These are phyloP conservation scores for Epinephelus awoara DNA, from an alignment of 2,797 vertebrate species.

Conservation along the genomic window DNA sequence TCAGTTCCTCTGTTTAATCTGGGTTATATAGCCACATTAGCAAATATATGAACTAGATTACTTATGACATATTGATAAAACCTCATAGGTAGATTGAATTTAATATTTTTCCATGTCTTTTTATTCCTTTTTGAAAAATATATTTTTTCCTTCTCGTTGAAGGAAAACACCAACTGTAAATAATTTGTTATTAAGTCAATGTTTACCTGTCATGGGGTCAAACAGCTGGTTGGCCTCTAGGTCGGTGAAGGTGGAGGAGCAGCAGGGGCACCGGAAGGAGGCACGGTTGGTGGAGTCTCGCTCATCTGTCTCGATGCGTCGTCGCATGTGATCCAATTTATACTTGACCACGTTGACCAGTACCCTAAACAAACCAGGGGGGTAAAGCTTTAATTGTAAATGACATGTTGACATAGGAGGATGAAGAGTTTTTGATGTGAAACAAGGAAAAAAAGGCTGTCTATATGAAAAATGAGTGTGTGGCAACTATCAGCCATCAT, in stretches of 20 bases:
- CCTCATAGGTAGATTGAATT: not conserved
- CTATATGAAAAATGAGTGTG: not conserved
- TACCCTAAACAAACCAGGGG: slow-evolving; percentile 73
- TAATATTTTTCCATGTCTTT: not conserved
- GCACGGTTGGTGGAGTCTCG: slow-evolving; percentile 98
- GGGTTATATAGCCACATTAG: not conserved
- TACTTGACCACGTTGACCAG: slow-evolving; percentile 99
- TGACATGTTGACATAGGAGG: not conserved
- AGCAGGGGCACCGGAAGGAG: slow-evolving; percentile 96
- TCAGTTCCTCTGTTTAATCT: not conserved
- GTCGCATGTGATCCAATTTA: slow-evolving; percentile 98
- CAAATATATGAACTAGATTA: not conserved
- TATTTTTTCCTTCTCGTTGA: not conserved
- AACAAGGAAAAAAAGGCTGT: not conserved
- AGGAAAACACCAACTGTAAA: too few species aligned
- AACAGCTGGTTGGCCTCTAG: slow-evolving; percentile 99
- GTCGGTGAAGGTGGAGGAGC: slow-evolving; percentile 96
- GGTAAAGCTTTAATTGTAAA: not conserved
- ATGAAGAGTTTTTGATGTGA: not conserved
- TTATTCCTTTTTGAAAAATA: not conserved
- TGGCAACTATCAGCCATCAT: not conserved
- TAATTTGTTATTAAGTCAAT: too few species aligned
- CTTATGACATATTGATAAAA: not conserved
- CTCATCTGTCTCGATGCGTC: slow-evolving; percentile 97
- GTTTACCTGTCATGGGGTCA: slow-evolving; percentile 94